Evolutionary conservation across 2,888 invertebrate species (phyloP).

Genomic region (Stenotaenia linearis): DNA sequence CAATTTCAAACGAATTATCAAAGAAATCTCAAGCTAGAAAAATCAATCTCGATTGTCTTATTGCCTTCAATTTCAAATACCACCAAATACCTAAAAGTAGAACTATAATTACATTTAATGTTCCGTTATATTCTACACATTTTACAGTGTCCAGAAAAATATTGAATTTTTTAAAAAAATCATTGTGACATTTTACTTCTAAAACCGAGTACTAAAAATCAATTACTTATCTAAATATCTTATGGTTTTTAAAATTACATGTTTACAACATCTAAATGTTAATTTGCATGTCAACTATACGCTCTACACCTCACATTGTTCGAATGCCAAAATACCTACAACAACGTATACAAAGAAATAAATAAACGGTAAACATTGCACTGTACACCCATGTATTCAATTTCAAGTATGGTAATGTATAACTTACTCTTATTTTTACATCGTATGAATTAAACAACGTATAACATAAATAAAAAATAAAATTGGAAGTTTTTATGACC

Average conservation of each 20-base stretch:
- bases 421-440: neutral
- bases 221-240: no score
- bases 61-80: neutral
- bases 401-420: neutral
- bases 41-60: no score
- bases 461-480: neutral
- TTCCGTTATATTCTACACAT: neutral
- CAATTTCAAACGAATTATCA: no score
- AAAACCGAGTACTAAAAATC: no score
- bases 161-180: neutral
- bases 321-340: neutral
- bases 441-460: neutral
- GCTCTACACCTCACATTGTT: neutral
- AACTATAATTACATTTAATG: neutral
- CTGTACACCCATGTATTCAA: neutral
- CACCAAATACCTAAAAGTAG: neutral
- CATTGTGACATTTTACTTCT: neutral
- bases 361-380: neutral
- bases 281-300: neutral
- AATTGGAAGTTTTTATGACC: neutral
- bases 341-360: neutral
- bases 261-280: neutral
- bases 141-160: neutral
- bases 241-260: no score
- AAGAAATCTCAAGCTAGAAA: no score